A percentile compares a stretch with the other conserved stretches of the same genome.
phyloP scores from a whole-genome alignment of 2,113 vertebrate genomes.

The Pimephales promelas region DNA sequence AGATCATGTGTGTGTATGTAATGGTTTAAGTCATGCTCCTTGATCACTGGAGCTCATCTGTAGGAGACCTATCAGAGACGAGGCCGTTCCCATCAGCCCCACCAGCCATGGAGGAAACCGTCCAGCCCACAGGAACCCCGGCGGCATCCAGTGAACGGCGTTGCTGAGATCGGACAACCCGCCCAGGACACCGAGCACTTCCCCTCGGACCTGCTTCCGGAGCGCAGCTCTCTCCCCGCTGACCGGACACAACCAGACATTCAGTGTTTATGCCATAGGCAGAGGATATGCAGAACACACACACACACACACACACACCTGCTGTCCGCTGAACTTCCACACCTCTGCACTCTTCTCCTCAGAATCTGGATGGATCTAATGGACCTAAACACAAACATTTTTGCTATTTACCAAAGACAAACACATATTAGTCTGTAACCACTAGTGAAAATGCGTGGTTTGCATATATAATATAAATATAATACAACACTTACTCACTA shows the following conservation, averaged over 20 bases:
- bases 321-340: constrained; percentile 36
- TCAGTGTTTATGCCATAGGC: neutral
- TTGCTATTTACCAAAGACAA: neutral
- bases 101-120: constrained; percentile 87
- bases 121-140: constrained; percentile 89
- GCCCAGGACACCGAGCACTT: constrained; percentile 78
- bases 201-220: constrained; percentile 66
- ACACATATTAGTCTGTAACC: no score
- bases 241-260: neutral
- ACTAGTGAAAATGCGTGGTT: no score
- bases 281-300: no score
- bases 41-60: constrained; percentile 69
- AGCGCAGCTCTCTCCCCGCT: constrained; percentile 49
- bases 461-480: no score
- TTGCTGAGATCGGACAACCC: constrained; percentile 85
- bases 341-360: constrained; percentile 65
- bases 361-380: constrained; percentile 71
- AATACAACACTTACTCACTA: no score
- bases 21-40: constrained; percentile 40
- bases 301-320: no score
- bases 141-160: constrained; percentile 91
- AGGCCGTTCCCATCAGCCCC: constrained; percentile 89
- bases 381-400: constrained; percentile 64
- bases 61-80: constrained; percentile 85
- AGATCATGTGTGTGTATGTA: neutral